Evolutionary conservation across 2,797 vertebrate genomes (phyloP).

Genomic region (Phrynocephalus guinanensis): DNA sequence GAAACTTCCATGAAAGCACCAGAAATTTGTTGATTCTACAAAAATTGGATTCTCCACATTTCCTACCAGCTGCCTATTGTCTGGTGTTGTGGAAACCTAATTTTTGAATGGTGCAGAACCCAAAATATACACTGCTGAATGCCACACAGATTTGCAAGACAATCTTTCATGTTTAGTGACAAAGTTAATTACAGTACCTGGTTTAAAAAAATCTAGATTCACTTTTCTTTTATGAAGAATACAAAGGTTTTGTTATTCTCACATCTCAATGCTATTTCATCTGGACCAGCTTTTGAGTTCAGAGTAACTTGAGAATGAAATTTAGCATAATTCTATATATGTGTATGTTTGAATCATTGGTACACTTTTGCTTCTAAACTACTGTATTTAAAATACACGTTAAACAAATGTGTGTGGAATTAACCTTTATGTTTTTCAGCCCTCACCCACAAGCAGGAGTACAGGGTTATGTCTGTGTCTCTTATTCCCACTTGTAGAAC

Average conservation of each 20-base stretch:
- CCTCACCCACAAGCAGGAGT: neutral
- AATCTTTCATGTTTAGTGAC: neutral
- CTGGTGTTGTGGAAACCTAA: neutral
- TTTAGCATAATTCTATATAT: neutral
- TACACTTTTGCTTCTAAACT: neutral
- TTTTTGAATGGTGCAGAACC: too few species aligned
- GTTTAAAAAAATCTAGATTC: neutral
- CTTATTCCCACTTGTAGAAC: slow-evolving; percentile 38
- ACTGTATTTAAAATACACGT: neutral
- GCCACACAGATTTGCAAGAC: neutral
- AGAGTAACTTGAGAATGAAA: neutral
- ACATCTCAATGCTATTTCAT: neutral
- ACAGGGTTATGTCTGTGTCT: slow-evolving; percentile 27
- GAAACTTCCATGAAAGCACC: neutral
- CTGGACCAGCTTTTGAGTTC: neutral
- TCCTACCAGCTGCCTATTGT: neutral
- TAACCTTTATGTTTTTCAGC: slow-evolving; percentile 41
- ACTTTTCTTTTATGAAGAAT: too few species aligned
- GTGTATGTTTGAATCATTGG: neutral
- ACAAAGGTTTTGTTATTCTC: neutral
- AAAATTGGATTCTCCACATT: neutral
- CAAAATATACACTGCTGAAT: neutral
- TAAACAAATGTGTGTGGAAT: neutral
- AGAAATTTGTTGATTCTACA: neutral
- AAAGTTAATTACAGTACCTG: neutral